phyloP scores from a whole-genome alignment of 2,113 vertebrate genomes.

The Semnornis frantzii region DNA sequence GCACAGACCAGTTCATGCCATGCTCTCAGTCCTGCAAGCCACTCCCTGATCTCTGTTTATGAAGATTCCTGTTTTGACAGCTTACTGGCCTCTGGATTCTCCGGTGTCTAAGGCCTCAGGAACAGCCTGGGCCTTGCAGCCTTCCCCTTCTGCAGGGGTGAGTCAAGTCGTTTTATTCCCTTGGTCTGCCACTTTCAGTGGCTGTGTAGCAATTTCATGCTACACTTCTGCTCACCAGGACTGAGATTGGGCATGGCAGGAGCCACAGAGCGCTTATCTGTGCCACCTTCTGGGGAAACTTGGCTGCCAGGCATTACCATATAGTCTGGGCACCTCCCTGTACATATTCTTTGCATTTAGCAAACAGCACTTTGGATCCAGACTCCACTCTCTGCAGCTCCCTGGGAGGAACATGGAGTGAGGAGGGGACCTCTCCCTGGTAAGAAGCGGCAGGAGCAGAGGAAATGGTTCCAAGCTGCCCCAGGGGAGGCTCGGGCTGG shows the following conservation, averaged over 20 bases:
- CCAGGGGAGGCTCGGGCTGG: too few species aligned
- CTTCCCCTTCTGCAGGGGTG: neutral
- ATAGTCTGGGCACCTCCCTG: neutral
- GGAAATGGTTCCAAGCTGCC: too few species aligned
- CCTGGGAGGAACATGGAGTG: too few species aligned
- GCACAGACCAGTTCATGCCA: neutral
- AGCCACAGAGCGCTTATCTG: too few species aligned
- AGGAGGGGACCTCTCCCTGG: too few species aligned
- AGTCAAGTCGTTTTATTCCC: neutral
- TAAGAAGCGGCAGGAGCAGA: too few species aligned
- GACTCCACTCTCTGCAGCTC: neutral
- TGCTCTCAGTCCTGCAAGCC: neutral
- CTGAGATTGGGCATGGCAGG: neutral
- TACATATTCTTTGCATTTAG: neutral
- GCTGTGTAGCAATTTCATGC: neutral
- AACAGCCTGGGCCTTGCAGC: neutral
- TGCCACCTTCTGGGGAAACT: neutral
- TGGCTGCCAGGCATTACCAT: accelerated
- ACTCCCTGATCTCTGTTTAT: too few species aligned
- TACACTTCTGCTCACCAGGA: neutral
- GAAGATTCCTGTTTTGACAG: neutral
- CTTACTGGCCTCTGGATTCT: neutral
- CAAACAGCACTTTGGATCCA: neutral
- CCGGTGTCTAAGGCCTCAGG: too few species aligned
- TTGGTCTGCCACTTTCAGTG: neutral